These are phyloP conservation scores for Pteria penguin DNA, from an alignment of 2,888 invertebrate genomes.

Conservation along the genomic window DNA sequence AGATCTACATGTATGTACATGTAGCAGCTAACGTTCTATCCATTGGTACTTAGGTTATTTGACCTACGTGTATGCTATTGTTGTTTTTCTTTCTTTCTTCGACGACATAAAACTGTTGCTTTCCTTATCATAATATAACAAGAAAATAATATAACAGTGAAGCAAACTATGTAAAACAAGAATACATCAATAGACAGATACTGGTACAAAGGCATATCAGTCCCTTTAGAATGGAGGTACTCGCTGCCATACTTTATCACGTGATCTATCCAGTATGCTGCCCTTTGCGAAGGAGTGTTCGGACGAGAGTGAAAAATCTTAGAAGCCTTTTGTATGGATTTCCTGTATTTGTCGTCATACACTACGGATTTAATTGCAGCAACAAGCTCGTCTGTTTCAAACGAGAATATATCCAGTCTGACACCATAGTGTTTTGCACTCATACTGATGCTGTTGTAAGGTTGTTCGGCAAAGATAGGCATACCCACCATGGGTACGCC, in stretches of 20 bases:
- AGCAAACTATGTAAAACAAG: too few species aligned
- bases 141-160: too few species aligned
- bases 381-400: slow-evolving; percentile 44
- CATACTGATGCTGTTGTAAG: slow-evolving; percentile 51
- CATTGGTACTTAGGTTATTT: too few species aligned
- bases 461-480: slow-evolving; percentile 58
- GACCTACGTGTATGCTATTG: too few species aligned
- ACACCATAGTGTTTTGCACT: slow-evolving; percentile 53
- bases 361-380: slow-evolving; percentile 44
- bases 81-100: too few species aligned
- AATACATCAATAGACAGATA: slow-evolving; percentile 58
- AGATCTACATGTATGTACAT: too few species aligned
- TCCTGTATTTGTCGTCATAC: slow-evolving; percentile 39
- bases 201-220: slow-evolving; percentile 60
- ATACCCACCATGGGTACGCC: slow-evolving; percentile 63
- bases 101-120: too few species aligned
- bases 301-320: slow-evolving; percentile 42
- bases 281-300: slow-evolving; percentile 52
- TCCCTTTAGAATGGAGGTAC: slow-evolving; percentile 57
- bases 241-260: slow-evolving; percentile 63
- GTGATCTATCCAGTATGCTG: slow-evolving; percentile 65
- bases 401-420: slow-evolving; percentile 38
- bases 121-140: too few species aligned
- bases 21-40: too few species aligned
- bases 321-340: slow-evolving; percentile 48